These are phyloP conservation scores for Antennarius maculatus DNA, from an alignment of 2,797 vertebrate genomes.

Conservation along the genomic window DNA sequence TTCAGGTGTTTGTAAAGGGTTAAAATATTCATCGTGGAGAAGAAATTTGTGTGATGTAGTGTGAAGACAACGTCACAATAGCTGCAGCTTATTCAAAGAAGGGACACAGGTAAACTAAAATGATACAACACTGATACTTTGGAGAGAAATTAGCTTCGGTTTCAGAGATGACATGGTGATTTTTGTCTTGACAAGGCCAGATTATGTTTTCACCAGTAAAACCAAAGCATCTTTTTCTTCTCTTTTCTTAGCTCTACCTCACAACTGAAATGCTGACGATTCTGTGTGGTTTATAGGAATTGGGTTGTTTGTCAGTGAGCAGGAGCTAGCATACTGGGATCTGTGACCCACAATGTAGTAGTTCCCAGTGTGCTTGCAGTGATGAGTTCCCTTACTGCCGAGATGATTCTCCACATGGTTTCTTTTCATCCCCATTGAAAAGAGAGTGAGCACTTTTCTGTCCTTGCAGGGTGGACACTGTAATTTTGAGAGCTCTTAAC, in stretches of 20 bases:
- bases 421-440: slow-evolving; percentile 59
- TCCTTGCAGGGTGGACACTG: slow-evolving; percentile 65
- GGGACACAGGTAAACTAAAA: too few species aligned
- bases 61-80: too few species aligned
- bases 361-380: slow-evolving; percentile 48
- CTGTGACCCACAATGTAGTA: slow-evolving; percentile 61
- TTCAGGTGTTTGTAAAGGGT: too few species aligned
- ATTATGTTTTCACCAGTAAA: neutral
- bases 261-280: slow-evolving; percentile 41
- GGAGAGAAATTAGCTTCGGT: too few species aligned
- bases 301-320: slow-evolving; percentile 38
- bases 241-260: slow-evolving; percentile 23
- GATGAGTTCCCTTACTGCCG: slow-evolving; percentile 60
- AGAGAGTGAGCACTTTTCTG: slow-evolving; percentile 52
- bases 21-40: too few species aligned
- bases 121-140: too few species aligned
- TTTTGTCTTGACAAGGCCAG: neutral
- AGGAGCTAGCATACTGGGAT: slow-evolving; percentile 53
- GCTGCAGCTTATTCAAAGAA: too few species aligned
- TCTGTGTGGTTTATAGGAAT: slow-evolving; percentile 44
- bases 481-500: slow-evolving; percentile 72
- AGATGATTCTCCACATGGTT: slow-evolving; percentile 56
- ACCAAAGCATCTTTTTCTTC: slow-evolving; percentile 11
- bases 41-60: too few species aligned
- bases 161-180: too few species aligned